Percentiles rank a stretch among this genome's conserved stretches.
These are phyloP conservation scores for Micropoecilia bifurca DNA, from an alignment of 2,797 vertebrate species.

Conservation along the genomic window DNA sequence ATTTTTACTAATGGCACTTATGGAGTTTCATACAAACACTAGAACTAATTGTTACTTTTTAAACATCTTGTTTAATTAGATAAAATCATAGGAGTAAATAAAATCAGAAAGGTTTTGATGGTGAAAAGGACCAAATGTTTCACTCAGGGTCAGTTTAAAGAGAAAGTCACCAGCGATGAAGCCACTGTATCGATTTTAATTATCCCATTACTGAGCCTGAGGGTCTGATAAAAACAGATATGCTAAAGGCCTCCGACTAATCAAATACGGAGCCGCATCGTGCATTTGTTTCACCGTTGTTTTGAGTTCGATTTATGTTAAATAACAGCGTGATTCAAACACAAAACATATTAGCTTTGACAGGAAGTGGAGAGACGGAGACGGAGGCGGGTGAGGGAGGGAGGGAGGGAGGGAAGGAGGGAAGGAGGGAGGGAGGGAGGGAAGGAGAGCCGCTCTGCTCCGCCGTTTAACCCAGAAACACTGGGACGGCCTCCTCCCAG, in stretches of 20 bases:
- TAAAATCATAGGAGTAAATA: background rate
- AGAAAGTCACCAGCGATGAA: slow-evolving; percentile 61
- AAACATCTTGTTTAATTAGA: background rate
- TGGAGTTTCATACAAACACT: background rate
- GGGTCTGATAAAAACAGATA: slow-evolving; percentile 73
- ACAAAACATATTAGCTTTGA: slow-evolving; percentile 63
- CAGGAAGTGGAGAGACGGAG: slow-evolving; percentile 15
- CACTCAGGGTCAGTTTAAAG: slow-evolving; percentile 39
- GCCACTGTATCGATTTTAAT: slow-evolving; percentile 74
- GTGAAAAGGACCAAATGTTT: slow-evolving; percentile 14
- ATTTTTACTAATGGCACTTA: background rate
- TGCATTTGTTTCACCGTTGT: slow-evolving; percentile 72
- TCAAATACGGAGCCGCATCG: slow-evolving; percentile 54
- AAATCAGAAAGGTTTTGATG: background rate
- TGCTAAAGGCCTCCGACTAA: slow-evolving; percentile 73
- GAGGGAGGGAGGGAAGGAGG: no score
- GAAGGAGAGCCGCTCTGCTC: background rate
- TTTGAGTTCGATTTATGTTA: slow-evolving; percentile 80
- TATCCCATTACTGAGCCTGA: slow-evolving; percentile 68
- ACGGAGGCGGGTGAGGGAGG: background rate
- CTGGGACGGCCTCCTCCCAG: no score
- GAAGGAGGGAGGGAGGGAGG: no score
- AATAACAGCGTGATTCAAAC: slow-evolving; percentile 71
- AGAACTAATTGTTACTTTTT: background rate
- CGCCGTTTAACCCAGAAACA: slow-evolving; percentile 7